These are phyloP conservation scores for Hormaphis cornu DNA, from an alignment of 1,140 invertebrate species.

Conservation along the genomic window DNA sequence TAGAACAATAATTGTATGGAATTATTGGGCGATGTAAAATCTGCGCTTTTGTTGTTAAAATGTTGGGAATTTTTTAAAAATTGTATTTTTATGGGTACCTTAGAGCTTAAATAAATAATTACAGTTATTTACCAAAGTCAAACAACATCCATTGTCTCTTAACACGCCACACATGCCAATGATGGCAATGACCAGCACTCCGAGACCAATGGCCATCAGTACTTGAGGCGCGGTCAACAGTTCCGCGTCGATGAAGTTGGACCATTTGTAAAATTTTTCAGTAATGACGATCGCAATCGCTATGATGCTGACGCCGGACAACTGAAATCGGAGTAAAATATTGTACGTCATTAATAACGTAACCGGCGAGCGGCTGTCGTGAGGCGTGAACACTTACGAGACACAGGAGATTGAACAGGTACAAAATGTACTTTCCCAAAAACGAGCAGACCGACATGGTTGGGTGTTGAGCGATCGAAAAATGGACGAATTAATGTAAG, in stretches of 20 bases:
- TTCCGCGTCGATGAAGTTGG: slow-evolving; percentile 46
- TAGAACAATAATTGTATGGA: too few species aligned
- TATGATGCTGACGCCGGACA: slow-evolving; percentile 19
- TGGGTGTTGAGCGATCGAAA: not conserved
- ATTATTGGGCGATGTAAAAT: too few species aligned
- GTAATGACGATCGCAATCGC: slow-evolving; percentile 12
- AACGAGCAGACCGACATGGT: slow-evolving; percentile 12
- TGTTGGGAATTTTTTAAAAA: too few species aligned
- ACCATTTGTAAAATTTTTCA: slow-evolving; percentile 19
- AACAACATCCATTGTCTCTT: slow-evolving; percentile 71
- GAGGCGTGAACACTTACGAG: slow-evolving; percentile 27
- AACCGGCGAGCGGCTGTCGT: not conserved
- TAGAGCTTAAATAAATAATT: too few species aligned
- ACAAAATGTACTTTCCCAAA: slow-evolving; percentile 32
- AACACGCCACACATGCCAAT: slow-evolving; percentile 78
- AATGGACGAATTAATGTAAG: too few species aligned
- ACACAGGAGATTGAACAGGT: slow-evolving; percentile 28
- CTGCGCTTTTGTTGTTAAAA: too few species aligned
- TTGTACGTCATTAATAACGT: not conserved
- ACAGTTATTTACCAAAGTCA: slow-evolving; percentile 53
- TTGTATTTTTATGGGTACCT: too few species aligned
- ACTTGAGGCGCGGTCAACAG: slow-evolving; percentile 65
- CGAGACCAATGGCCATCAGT: slow-evolving; percentile 59
- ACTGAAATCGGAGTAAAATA: not conserved
- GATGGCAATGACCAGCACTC: slow-evolving; percentile 68